Percentiles rank a stretch among this genome's conserved stretches.
Evolutionary conservation across 2,797 vertebrate genomes (phyloP).

Genomic region (Sebastes ruberrimus): DNA sequence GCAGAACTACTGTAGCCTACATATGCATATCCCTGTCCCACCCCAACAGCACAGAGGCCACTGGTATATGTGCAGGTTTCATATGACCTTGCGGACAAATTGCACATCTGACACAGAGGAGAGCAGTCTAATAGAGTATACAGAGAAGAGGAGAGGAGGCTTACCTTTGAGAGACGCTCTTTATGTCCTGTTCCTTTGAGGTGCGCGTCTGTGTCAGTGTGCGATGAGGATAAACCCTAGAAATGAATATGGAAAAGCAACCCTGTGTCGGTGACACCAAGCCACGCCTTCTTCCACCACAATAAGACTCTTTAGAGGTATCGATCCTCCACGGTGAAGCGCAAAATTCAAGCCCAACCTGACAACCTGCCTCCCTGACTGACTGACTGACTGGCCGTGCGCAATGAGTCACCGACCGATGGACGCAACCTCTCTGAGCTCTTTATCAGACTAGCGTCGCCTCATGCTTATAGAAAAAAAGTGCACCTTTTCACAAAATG

Average conservation of each 20-base stretch:
- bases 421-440: conserved; percentile 14
- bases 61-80: conserved; percentile 36
- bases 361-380: neutral
- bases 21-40: conserved; percentile 37
- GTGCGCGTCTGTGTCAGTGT: conserved; percentile 60
- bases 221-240: conserved; percentile 40
- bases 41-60: conserved; percentile 43
- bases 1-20: neutral
- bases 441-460: neutral
- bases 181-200: conserved; percentile 39
- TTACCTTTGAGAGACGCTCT: conserved; percentile 69
- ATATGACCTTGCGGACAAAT: conserved; percentile 82
- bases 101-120: conserved; percentile 27
- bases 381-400: conserved; percentile 38
- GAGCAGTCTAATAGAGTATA: neutral
- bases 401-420: conserved; percentile 65
- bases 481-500: conserved; percentile 31
- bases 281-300: conserved; percentile 81
- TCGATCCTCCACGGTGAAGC: conserved; percentile 51
- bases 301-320: conserved; percentile 53
- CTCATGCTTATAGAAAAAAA: conserved; percentile 3
- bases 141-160: conserved; percentile 12
- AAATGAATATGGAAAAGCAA: conserved; percentile 72
- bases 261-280: conserved; percentile 71
- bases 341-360: conserved; percentile 37